Evolutionary conservation across 2,888 invertebrate species (phyloP), one percentile per base, ranked within the genome.

Genomic region (Synergus itoensis): DNA sequence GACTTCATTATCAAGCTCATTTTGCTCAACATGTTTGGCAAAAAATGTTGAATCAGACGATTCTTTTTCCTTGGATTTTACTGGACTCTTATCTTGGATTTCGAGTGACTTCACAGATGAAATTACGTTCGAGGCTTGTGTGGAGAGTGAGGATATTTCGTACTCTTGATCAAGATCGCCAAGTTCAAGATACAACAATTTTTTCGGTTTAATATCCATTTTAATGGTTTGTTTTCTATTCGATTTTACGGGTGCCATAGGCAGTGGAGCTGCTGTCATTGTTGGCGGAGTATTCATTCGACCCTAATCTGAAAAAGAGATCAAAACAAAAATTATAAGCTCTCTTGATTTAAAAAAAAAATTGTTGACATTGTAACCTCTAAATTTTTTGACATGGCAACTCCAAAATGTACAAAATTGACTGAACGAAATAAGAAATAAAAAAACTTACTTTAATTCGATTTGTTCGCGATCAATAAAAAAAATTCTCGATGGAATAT

Each of bases 251-350:
- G 73, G 73, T 73, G 73, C 73, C 73, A 73, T 73, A 40, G 73
- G 73, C 11, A 53, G n/a, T 36, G 73, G n/a, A 40, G 53, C 73
- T 40, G 45, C 7, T 12, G 36, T 73, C 53, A 73, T 73, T 40
- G 73, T 53, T 53, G 73, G 73, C n/a, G 73, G 73, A 12, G 73
- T 73, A 73, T 73, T 73, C 73, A 73, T 73, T 73, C 73, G 53
- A 53, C 36, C 48, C 36, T 73, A 73, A 11, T 53, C n/a, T 36
- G n/a, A 69, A 69, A 43, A 11, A 4, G 14, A 21, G 7, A 62
- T 28, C 0, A 28, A 14, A 21, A 14, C 1, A 4, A 28, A 62
- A 62, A 62, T 62, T 62, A 5, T 36, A 69, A 8, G 28, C 8
- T 36, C 11, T 69, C 14, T 48, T 28, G 28, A 14, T 28, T 21